Evolutionary conservation across 2,888 invertebrate species (phyloP).

Genomic region (Spodoptera picta): DNA sequence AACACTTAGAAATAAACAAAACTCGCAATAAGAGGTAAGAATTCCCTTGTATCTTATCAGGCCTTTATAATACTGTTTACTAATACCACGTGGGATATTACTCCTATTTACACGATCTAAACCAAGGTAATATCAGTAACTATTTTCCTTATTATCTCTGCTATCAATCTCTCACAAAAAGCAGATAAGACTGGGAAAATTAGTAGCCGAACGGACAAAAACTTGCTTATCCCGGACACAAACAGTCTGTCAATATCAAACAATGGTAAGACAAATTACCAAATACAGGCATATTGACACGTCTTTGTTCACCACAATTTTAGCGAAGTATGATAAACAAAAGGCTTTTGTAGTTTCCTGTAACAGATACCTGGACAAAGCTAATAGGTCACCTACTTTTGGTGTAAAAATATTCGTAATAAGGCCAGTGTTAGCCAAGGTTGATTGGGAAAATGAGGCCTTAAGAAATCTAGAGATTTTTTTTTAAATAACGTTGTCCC

Average conservation of each 20-base stretch:
- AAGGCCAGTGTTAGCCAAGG: not conserved
- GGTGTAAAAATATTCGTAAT: slow-evolving; percentile 37
- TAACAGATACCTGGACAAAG: slow-evolving; percentile 52
- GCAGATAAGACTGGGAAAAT: slow-evolving; percentile 29
- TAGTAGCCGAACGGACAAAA: slow-evolving; percentile 35
- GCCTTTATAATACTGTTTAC: too few species aligned
- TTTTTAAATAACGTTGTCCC: too few species aligned
- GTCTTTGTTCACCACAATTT: slow-evolving; percentile 76
- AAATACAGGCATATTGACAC: slow-evolving; percentile 73
- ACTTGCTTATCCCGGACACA: slow-evolving; percentile 64
- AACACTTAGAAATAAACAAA: too few species aligned
- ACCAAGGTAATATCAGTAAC: not conserved
- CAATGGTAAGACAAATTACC: slow-evolving; percentile 79
- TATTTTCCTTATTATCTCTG: slow-evolving; percentile 17
- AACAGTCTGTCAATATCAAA: slow-evolving; percentile 70
- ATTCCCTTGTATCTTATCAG: too few species aligned
- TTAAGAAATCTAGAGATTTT: too few species aligned
- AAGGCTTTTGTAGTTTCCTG: slow-evolving; percentile 48
- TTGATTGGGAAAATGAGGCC: too few species aligned
- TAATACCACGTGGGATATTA: not conserved
- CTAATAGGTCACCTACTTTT: slow-evolving; percentile 43
- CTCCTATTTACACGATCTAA: not conserved
- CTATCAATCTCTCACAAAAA: slow-evolving; percentile 28
- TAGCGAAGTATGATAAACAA: slow-evolving; percentile 71
- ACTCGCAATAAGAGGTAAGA: too few species aligned